Conservation (phyloP, 2,797 vertebrate genomes). For the Astyanax mexicanus region DNA sequence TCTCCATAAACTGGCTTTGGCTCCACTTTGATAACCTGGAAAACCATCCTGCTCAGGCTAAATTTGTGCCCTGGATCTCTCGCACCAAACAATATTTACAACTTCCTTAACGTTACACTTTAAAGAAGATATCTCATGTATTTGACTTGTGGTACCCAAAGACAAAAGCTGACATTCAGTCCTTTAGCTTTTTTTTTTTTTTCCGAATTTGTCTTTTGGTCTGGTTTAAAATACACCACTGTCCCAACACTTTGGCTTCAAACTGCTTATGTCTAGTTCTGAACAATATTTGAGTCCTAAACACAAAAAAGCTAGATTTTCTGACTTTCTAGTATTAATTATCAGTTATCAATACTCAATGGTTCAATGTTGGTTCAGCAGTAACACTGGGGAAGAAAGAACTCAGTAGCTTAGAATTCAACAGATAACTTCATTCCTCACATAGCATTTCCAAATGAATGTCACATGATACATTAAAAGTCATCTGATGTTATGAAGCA, state of each 20-base stretch:
- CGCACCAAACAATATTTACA: too few relatives aligned
- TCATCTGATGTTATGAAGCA: neutral
- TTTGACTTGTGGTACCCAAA: too few relatives aligned
- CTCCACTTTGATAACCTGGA: too few relatives aligned
- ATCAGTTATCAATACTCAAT: conserved; percentile 7
- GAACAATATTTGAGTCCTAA: neutral
- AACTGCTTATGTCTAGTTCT: neutral
- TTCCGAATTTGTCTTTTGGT: neutral
- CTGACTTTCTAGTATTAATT: neutral
- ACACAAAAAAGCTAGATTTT: neutral
- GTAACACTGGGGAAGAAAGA: neutral
- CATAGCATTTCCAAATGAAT: neutral
- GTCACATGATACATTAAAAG: neutral
- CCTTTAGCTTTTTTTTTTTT: neutral
- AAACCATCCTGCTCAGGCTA: too few relatives aligned
- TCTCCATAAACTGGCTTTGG: too few relatives aligned
- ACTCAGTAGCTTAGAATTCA: neutral
- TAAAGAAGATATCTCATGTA: too few relatives aligned
- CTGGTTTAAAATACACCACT: neutral
- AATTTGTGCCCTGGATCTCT: too few relatives aligned
- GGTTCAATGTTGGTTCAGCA: neutral
- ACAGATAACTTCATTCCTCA: neutral
- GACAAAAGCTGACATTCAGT: neutral
- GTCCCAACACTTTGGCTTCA: neutral
- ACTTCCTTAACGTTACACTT: too few relatives aligned